phyloP scores from a whole-genome alignment of 2,888 invertebrate genomes.

The Lamellibrachia satsuma region DNA sequence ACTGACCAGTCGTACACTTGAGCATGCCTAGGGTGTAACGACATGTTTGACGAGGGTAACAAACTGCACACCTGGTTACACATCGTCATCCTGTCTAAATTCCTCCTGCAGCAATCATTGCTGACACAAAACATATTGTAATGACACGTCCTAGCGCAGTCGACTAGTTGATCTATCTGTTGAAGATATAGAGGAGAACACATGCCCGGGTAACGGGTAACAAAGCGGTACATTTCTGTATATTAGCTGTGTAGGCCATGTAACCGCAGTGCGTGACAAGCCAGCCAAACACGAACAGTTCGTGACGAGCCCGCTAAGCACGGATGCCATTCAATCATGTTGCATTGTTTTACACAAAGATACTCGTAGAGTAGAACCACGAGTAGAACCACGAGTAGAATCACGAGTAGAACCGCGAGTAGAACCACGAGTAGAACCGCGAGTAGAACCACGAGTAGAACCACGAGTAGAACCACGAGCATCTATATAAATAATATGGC shows the following conservation, averaged over 20 bases:
- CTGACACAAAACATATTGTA: constrained; percentile 8
- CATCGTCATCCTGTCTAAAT: not conserved
- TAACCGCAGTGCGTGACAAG: not conserved
- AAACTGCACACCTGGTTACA: not conserved
- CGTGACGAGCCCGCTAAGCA: not conserved
- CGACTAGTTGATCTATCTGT: not conserved
- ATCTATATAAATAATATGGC: no score
- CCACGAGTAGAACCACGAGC: no score
- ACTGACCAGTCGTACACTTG: not conserved
- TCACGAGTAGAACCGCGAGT: no score
- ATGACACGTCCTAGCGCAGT: not conserved
- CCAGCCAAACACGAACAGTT: not conserved
- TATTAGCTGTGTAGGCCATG: not conserved
- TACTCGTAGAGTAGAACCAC: not conserved
- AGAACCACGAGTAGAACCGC: no score
- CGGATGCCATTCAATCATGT: not conserved
- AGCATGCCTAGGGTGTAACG: not conserved
- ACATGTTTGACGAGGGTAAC: not conserved
- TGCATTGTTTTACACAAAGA: not conserved
- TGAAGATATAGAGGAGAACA: not conserved
- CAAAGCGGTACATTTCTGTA: not conserved
- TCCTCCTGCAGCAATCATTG: not conserved
- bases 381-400: no score
- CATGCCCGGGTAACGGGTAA: not conserved
- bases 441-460: no score